These are phyloP conservation scores for Orthosia cruda DNA, from an alignment of 2,888 invertebrate genomes.

Conservation along the genomic window DNA sequence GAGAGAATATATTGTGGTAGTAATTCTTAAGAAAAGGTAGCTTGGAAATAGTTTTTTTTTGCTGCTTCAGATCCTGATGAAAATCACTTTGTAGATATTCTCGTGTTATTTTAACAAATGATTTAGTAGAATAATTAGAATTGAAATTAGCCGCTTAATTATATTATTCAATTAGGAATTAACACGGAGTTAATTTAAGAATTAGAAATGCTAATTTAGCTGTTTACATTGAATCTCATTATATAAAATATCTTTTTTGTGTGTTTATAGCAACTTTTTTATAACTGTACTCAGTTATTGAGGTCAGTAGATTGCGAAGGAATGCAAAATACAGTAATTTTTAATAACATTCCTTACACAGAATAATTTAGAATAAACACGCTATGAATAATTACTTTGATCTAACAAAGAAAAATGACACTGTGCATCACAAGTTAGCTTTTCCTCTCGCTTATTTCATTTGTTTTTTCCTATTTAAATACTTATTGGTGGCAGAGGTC, in stretches of 20 bases:
- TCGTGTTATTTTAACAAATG: neutral
- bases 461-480: slow-evolving; percentile 75
- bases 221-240: slow-evolving; percentile 10
- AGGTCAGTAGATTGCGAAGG: slow-evolving; percentile 12
- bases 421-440: slow-evolving; percentile 70
- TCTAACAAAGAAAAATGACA: slow-evolving; percentile 75
- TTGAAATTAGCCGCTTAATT: slow-evolving; percentile 18
- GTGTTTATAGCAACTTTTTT: slow-evolving; percentile 8
- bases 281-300: neutral
- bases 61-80: neutral
- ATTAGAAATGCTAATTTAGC: slow-evolving; percentile 26
- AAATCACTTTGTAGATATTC: neutral
- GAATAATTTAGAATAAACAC: slow-evolving; percentile 16
- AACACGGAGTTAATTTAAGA: slow-evolving; percentile 1
- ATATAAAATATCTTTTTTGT: slow-evolving; percentile 1
- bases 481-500: slow-evolving; percentile 71
- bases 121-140: slow-evolving; percentile 15
- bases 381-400: slow-evolving; percentile 42
- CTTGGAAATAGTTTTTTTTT: neutral
- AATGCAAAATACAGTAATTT: slow-evolving; percentile 21
- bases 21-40: too few species aligned
- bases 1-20: too few species aligned
- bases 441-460: slow-evolving; percentile 64
- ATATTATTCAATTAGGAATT: slow-evolving; percentile 4
- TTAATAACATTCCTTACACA: neutral